Percentiles rank a stretch among this genome's conserved stretches.
Conservation (phyloP, 2,888 invertebrate genomes). For the Pammene fasciana region DNA sequence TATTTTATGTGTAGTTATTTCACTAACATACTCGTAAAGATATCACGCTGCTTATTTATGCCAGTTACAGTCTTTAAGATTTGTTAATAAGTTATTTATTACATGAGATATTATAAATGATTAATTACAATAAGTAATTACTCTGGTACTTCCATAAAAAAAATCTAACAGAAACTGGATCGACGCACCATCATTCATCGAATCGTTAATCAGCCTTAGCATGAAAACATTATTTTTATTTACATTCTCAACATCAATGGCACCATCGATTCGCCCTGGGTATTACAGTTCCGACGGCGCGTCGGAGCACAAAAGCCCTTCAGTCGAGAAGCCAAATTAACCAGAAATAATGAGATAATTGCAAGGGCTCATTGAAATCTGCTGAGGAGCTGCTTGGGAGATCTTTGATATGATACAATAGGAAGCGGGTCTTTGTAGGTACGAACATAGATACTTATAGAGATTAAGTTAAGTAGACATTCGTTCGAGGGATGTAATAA, state of each 20-base stretch:
- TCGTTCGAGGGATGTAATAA: constrained; percentile 16
- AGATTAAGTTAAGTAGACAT: constrained; percentile 22
- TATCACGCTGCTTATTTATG: too few species aligned
- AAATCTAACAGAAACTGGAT: not conserved
- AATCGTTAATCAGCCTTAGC: not conserved
- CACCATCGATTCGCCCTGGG: constrained; percentile 42
- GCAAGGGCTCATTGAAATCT: constrained; percentile 53
- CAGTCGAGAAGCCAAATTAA: constrained; percentile 62
- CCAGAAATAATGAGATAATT: constrained; percentile 69
- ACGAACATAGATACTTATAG: constrained; percentile 24
- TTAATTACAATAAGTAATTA: too few species aligned
- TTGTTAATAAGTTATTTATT: too few species aligned
- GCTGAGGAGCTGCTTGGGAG: constrained; percentile 49
- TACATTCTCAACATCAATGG: constrained; percentile 43
- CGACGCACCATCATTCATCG: constrained; percentile 15
- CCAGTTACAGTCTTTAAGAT: too few species aligned
- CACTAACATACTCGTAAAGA: too few species aligned
- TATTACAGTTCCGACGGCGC: constrained; percentile 53
- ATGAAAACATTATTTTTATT: constrained; percentile 41
- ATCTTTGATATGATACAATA: constrained; percentile 47
- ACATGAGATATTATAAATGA: too few species aligned
- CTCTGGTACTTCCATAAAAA: too few species aligned
- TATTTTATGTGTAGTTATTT: too few species aligned
- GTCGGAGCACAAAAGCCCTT: constrained; percentile 57
- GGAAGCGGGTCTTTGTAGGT: constrained; percentile 28